These are phyloP conservation scores for Ricordea florida DNA, from an alignment of 92 coral and sea anemone species.

Conservation along the genomic window DNA sequence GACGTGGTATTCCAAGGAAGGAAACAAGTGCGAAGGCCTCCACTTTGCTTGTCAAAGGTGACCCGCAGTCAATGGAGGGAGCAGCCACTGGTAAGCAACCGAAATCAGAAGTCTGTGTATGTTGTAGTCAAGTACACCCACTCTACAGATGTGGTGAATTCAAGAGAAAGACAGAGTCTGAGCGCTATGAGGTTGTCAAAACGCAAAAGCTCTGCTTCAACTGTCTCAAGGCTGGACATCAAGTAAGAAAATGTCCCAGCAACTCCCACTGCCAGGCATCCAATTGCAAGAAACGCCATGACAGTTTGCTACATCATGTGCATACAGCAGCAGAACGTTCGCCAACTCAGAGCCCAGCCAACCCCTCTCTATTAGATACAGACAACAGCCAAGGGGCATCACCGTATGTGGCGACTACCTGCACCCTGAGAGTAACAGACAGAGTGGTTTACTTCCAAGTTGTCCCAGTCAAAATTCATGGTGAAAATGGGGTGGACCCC, in stretches of 20 bases:
- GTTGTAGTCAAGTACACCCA: conserved; percentile 26
- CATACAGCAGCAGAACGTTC: conserved; percentile 1
- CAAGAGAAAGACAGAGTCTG: conserved; percentile 17
- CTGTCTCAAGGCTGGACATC: conserved; percentile 35
- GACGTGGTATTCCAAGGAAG: neutral
- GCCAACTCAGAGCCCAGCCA: conserved; percentile 3
- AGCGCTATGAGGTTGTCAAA: conserved; percentile 23
- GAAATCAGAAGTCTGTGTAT: conserved; percentile 17
- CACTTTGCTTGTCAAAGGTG: conserved; percentile 7
- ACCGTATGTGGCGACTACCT: conserved; percentile 1
- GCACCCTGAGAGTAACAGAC: neutral
- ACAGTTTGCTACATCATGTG: conserved; percentile 36
- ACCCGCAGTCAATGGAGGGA: neutral
- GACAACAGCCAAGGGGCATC: neutral
- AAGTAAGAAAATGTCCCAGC: neutral
- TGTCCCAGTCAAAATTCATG: conserved; percentile 55
- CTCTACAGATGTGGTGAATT: conserved; percentile 41
- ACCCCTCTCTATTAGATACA: neutral
- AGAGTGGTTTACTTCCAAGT: conserved; percentile 63
- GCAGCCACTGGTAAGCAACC: neutral
- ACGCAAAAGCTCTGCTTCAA: conserved; percentile 26
- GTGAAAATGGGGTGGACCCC: conserved; percentile 50
- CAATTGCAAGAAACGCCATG: conserved; percentile 18
- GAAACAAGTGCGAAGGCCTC: neutral
- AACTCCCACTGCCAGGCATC: conserved; percentile 17